Evolutionary conservation across 2,113 vertebrate genomes (phyloP).

Genomic region (Mus musculus): GRCm39 chr4:41021501-41022000

Average conservation of each 20-base stretch:
- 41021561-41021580: neutral
- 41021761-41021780: conserved; percentile 94
- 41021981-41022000: conserved; percentile 1
- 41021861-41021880: neutral
- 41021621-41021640: neutral
- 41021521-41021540: neutral
- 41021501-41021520: neutral
- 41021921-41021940: neutral
- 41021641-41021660: neutral
- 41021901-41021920: conserved; percentile 37
- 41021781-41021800: conserved; percentile 94
- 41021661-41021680: neutral
- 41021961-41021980: conserved; percentile 21
- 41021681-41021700: neutral
- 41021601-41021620: neutral
- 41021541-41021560: neutral
- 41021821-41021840: conserved; percentile 96
- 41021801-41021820: conserved; percentile 92
- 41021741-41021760: conserved; percentile 92
- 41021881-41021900: neutral
- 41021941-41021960: neutral
- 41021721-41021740: neutral
- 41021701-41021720: neutral
- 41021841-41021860: conserved; percentile 91
- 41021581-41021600: too few species aligned